Percentiles rank a stretch among this genome's conserved stretches.
Conservation (phyloP, 2,113 vertebrate species). For the Burhinus bistriatus region DNA sequence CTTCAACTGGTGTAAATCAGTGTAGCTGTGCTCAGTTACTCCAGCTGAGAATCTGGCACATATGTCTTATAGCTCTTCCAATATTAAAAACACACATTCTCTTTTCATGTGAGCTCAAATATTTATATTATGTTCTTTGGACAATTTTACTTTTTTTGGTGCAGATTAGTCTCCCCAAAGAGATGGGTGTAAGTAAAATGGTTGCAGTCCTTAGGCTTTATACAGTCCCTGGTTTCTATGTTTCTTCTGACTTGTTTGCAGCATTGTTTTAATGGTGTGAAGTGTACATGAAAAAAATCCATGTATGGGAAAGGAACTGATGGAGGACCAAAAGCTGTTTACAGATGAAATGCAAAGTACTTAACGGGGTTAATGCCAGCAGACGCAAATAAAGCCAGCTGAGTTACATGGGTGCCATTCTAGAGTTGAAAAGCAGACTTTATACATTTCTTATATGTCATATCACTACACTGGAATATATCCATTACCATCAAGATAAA, state of each 20-base stretch:
- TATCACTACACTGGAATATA: neutral
- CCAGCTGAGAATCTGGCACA: constrained; percentile 36
- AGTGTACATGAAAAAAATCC: neutral
- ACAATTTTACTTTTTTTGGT: neutral
- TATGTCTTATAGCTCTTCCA: neutral
- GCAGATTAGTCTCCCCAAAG: neutral
- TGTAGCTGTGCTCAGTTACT: neutral
- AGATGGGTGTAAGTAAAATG: neutral
- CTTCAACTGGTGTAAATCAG: constrained; percentile 29
- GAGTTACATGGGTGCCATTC: neutral
- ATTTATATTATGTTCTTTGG: neutral
- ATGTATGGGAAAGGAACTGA: neutral
- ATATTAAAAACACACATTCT: constrained; percentile 20
- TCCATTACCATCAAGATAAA: neutral
- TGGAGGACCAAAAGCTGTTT: neutral
- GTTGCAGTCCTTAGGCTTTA: neutral
- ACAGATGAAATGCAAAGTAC: neutral
- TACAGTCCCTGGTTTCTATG: neutral
- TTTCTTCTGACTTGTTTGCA: neutral
- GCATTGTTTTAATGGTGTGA: neutral
- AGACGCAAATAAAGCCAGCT: neutral
- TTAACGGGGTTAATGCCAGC: neutral
- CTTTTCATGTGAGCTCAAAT: constrained; percentile 7
- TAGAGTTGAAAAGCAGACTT: neutral
- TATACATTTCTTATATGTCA: neutral